These are phyloP conservation scores for Propithecus deckenii DNA, from an alignment of 2,797 vertebrate genomes.

Conservation along the genomic window DNA sequence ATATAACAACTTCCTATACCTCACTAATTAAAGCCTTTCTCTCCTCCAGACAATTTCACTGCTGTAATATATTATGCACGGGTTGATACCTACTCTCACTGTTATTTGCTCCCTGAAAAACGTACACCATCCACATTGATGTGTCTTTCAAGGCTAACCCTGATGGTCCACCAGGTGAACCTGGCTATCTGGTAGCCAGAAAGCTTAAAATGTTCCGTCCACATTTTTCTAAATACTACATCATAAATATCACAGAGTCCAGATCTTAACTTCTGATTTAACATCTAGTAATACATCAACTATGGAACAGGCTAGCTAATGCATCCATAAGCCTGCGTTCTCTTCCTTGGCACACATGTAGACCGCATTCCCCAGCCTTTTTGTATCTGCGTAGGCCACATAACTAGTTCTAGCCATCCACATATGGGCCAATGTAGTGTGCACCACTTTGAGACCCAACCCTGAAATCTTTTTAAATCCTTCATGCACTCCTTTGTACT, in stretches of 20 bases:
- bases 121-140: neutral
- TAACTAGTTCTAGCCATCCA: neutral
- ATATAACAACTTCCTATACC: neutral
- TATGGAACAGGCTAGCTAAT: neutral
- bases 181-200: neutral
- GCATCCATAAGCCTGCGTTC: neutral
- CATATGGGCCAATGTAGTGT: neutral
- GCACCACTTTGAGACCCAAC: neutral
- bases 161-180: neutral
- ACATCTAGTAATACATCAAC: neutral
- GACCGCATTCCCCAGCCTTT: neutral
- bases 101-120: constrained; percentile 16
- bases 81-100: neutral
- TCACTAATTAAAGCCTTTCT: neutral
- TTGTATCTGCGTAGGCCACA: neutral
- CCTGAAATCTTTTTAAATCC: neutral
- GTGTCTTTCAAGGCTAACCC: neutral
- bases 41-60: neutral
- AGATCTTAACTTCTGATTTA: neutral
- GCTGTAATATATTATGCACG: neutral
- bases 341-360: neutral
- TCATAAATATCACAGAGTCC: neutral
- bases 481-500: neutral
- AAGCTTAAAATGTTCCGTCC: neutral
- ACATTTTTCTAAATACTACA: neutral